Evolutionary conservation across 2,888 invertebrate species (phyloP), one percentile per base, ranked within the genome.

Genomic region (Microctonus aethiopoides): DNA sequence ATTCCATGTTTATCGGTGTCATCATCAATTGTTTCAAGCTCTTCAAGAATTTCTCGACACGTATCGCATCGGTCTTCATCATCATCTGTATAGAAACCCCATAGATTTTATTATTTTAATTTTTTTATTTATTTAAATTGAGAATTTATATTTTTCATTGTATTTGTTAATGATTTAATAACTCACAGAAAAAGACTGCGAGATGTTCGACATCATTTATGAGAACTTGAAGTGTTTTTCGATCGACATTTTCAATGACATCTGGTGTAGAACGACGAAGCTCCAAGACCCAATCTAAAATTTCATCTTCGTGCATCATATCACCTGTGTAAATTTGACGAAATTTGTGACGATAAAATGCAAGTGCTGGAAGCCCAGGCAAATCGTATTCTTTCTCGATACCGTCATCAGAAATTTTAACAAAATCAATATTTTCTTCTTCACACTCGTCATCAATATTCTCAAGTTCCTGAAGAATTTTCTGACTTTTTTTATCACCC

Each of bases 361-460:
- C 95, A 68, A 97, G 88, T 24, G 95, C 92, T 74, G 96, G 96
- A 68, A 97, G 88, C 13, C 91, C 89, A 22, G 93, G 89, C 22
- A 97, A 88, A 85, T 96, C 96, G 84, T 96, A 96, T 88, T 95
- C 95, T 81, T 93, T 94, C 73, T 94, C 93, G 69, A 96, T 91
- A 57, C 94, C 94, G 32, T 93, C 93, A 82, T 96, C 96, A 9
- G 95, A 96, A 75, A 95, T 95, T 86, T 96, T 96, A 0, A 97
- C 93, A 83, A 97, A 96, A 85, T 95, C 94, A 76, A 97, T 95
- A 78, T 95, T 93, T 85, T 95, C 93, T 81, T 95, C 94, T 87
- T 96, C 96, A 82, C 96, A 95, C 83, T 96, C 95, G 79, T 96
- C 96, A 81, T 96, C 96, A 78, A 97, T 96, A 81, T 96, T 96